These are phyloP conservation scores for Scolopax mira DNA, from an alignment of 2,113 vertebrate species.

Conservation along the genomic window DNA sequence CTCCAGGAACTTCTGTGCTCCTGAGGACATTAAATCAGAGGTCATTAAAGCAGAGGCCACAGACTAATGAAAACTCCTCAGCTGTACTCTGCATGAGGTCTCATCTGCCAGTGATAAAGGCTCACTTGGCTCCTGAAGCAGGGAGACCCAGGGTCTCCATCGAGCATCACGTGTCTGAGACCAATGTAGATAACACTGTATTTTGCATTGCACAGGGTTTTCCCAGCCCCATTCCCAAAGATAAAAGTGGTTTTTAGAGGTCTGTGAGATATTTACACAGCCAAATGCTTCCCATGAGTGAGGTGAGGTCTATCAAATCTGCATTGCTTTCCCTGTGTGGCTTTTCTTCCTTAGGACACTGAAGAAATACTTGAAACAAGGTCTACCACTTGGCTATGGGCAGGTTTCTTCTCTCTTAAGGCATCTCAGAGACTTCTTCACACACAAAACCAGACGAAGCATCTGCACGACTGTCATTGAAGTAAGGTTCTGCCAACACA, in stretches of 20 bases:
- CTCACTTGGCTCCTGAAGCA: neutral
- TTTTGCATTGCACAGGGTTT: neutral
- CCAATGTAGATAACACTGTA: neutral
- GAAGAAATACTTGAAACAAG: neutral
- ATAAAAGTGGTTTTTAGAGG: neutral
- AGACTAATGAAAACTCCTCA: neutral
- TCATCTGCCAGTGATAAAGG: neutral
- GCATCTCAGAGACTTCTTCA: neutral
- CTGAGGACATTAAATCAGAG: neutral
- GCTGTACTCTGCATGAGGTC: neutral
- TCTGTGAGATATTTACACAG: neutral
- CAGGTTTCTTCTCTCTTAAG: neutral
- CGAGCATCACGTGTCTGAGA: neutral
- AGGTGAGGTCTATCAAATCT: neutral
- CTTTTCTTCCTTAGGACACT: neutral
- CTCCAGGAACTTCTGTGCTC: neutral
- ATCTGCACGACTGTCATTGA: neutral
- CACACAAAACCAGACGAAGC: neutral
- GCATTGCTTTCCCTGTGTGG: neutral
- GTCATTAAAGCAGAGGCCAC: neutral
- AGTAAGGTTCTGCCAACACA: neutral
- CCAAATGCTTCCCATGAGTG: neutral
- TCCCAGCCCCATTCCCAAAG: neutral
- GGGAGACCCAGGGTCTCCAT: neutral
- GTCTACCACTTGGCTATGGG: neutral